phyloP scores from a whole-genome alignment of 2,797 vertebrate genomes.

The Acanthopagrus latus region DNA sequence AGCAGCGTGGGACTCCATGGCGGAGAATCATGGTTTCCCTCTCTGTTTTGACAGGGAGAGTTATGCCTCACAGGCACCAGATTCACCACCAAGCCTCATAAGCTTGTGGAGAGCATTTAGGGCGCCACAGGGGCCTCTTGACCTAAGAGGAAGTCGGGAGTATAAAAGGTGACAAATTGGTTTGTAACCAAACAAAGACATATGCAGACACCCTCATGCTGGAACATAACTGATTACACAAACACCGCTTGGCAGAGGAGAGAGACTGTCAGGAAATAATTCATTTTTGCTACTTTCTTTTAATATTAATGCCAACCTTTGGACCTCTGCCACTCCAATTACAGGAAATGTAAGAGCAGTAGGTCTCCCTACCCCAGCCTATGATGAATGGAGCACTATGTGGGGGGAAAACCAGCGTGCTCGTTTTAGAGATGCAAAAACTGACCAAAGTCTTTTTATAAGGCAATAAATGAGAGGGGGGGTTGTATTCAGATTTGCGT shows the following conservation, averaged over 20 bases:
- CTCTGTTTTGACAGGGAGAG: constrained; percentile 77
- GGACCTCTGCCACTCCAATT: constrained; percentile 90
- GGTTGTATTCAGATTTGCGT: constrained; percentile 76
- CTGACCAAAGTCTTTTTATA: constrained; percentile 84
- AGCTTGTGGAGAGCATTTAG: constrained; percentile 77
- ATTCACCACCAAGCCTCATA: constrained; percentile 77
- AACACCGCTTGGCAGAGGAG: constrained; percentile 48
- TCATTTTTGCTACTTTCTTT: constrained; percentile 83
- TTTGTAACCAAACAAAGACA: constrained; percentile 78
- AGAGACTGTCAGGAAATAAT: constrained; percentile 90
- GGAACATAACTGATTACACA: constrained; percentile 68
- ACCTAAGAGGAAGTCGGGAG: constrained; percentile 76
- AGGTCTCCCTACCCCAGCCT: constrained; percentile 87
- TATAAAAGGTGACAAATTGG: constrained; percentile 80
- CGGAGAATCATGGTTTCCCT: constrained; percentile 69
- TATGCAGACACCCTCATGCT: constrained; percentile 50
- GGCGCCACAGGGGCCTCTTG: constrained; percentile 78
- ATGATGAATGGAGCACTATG: constrained; percentile 98
- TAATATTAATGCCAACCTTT: constrained; percentile 90
- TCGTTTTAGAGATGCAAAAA: constrained; percentile 91
- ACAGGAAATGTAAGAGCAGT: constrained; percentile 91
- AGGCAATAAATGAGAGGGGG: constrained; percentile 86
- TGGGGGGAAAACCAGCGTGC: constrained; percentile 88
- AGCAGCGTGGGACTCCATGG: constrained; percentile 57
- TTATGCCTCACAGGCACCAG: constrained; percentile 79